Conservation (phyloP, 1,140 invertebrate genomes). For the Trichonephila inaurata region DNA sequence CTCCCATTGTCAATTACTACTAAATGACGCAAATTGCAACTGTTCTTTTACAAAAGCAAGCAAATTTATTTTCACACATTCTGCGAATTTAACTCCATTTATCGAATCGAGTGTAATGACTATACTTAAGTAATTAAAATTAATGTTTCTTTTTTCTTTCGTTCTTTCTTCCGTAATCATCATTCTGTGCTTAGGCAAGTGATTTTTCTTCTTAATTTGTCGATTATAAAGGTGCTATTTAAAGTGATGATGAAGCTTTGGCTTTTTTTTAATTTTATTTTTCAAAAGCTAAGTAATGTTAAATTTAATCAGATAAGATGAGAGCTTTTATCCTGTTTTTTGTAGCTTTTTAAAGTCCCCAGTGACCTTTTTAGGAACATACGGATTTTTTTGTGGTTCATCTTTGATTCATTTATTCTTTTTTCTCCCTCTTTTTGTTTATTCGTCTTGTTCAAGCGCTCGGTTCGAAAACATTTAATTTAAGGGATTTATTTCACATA, state of each 20-base stretch:
- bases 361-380: background rate
- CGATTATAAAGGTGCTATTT: constrained; percentile 57
- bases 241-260: constrained; percentile 64
- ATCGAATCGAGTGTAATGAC: constrained; percentile 61
- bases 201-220: constrained; percentile 62
- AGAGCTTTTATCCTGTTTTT: background rate
- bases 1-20: background rate
- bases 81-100: constrained; percentile 43
- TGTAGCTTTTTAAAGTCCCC: background rate
- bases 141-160: constrained; percentile 34
- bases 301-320: constrained; percentile 61
- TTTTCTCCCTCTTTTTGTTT: no score
- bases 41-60: constrained; percentile 26
- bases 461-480: no score
- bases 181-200: background rate
- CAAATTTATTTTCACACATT: constrained; percentile 57
- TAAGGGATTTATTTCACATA: no score
- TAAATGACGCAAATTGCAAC: constrained; percentile 7
- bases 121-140: constrained; percentile 69
- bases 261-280: constrained; percentile 5
- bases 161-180: constrained; percentile 23
- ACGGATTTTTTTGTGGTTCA: background rate
- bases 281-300: constrained; percentile 4
- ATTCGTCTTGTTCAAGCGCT: no score
- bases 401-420: background rate